Percentiles rank a stretch among this genome's conserved stretches.
Evolutionary conservation across 2,888 invertebrate species (phyloP).

Genomic region (Biston betularia): DNA sequence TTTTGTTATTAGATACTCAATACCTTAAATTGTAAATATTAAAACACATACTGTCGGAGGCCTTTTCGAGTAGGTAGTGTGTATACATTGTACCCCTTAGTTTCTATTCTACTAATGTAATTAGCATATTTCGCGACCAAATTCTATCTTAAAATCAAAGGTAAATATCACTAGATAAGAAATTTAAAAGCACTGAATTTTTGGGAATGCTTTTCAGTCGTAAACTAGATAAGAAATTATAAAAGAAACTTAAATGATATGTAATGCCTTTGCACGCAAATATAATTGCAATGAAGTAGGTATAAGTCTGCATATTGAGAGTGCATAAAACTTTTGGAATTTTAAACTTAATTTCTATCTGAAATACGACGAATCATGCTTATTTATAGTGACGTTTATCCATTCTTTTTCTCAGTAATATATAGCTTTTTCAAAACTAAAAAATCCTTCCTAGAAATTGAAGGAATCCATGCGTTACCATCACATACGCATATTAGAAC

Average conservation of each 20-base stretch:
- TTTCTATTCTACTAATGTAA: constrained; percentile 56
- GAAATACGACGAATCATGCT: constrained; percentile 1
- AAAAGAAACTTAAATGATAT: constrained; percentile 28
- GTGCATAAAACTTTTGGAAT: neutral
- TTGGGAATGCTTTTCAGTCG: constrained; percentile 57
- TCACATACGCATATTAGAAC: too few species aligned
- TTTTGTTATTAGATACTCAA: neutral
- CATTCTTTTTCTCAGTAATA: neutral
- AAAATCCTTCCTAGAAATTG: neutral
- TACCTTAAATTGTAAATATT: constrained; percentile 41
- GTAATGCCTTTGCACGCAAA: constrained; percentile 25
- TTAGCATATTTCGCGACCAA: constrained; percentile 76
- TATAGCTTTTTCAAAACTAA: too few species aligned
- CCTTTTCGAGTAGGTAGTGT: constrained; percentile 74
- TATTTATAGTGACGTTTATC: neutral
- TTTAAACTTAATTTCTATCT: neutral
- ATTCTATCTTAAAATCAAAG: constrained; percentile 66
- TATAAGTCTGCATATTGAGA: neutral
- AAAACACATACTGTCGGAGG: constrained; percentile 67
- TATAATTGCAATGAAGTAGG: constrained; percentile 20
- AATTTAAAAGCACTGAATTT: constrained; percentile 56
- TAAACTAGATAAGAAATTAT: constrained; percentile 50
- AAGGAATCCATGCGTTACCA: too few species aligned
- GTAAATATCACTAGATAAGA: constrained; percentile 70
- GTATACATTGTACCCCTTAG: constrained; percentile 41